phyloP scores from a whole-genome alignment of 2,113 vertebrate species.

The Sapajus apella region DNA sequence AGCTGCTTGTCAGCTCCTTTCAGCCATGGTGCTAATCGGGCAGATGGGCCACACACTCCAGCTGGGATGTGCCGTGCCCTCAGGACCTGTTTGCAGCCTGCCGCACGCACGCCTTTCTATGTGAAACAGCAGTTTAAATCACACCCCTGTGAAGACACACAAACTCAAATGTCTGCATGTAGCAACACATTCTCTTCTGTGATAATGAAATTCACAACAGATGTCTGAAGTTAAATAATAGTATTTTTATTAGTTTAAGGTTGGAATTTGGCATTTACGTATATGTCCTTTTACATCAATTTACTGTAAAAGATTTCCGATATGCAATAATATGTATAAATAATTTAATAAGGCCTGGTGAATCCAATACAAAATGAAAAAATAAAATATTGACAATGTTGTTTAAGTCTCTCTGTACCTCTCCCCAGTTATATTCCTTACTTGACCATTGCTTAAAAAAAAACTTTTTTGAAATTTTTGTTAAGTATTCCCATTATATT shows the following conservation, averaged over 20 bases:
- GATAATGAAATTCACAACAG: background rate
- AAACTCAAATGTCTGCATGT: background rate
- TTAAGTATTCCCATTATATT: background rate
- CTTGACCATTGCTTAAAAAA: background rate
- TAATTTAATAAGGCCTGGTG: background rate
- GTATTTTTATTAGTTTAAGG: background rate
- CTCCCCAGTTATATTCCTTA: background rate
- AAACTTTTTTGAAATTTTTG: background rate
- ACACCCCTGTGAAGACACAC: background rate
- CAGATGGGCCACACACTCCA: background rate
- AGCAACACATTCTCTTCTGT: background rate
- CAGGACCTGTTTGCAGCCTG: slow-evolving; percentile 58
- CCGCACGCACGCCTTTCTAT: background rate
- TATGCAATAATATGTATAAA: background rate
- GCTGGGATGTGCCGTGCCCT: background rate
- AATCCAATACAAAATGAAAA: background rate
- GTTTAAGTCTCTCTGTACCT: background rate
- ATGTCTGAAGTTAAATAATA: background rate
- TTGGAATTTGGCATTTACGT: background rate
- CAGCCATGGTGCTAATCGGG: background rate
- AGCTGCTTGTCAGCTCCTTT: slow-evolving; percentile 63
- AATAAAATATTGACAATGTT: background rate
- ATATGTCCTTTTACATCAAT: background rate
- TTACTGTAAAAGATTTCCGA: background rate
- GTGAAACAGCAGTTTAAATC: slow-evolving; percentile 11